These are phyloP conservation scores for Ophonus ardosiacus DNA, from an alignment of 2,888 invertebrate genomes.

Conservation along the genomic window DNA sequence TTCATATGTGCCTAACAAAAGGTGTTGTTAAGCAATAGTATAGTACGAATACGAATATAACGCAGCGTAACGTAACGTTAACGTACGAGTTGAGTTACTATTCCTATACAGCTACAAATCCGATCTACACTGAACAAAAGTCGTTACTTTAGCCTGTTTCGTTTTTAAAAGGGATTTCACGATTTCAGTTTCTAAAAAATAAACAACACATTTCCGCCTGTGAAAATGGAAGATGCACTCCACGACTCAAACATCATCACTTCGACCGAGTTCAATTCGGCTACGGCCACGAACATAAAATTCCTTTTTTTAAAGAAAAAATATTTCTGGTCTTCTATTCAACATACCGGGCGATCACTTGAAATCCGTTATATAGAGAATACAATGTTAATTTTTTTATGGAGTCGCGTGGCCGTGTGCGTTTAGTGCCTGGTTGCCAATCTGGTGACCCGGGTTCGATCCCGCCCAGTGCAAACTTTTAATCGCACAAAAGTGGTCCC, in stretches of 20 bases:
- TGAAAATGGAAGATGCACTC: conserved; percentile 47
- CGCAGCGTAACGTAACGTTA: too few species aligned
- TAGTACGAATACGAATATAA: conserved; percentile 3
- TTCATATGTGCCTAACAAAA: conserved; percentile 62
- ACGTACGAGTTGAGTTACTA: background rate
- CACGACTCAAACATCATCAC: background rate
- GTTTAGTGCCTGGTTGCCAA: too few species aligned
- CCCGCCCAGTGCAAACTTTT: too few species aligned
- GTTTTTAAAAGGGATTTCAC: conserved; percentile 55
- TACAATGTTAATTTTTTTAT: too few species aligned
- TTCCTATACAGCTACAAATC: conserved; percentile 34
- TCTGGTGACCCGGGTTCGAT: too few species aligned
- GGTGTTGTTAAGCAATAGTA: conserved; percentile 60
- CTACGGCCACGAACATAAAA: background rate
- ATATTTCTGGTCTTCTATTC: too few species aligned
- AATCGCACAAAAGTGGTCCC: too few species aligned
- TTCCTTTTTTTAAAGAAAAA: too few species aligned
- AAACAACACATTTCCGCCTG: conserved; percentile 46
- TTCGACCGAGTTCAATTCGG: background rate
- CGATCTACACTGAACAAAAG: conserved; percentile 56
- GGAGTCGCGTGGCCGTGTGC: too few species aligned
- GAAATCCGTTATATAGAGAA: too few species aligned
- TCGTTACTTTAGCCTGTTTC: conserved; percentile 55
- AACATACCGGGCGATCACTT: too few species aligned
- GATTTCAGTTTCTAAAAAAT: conserved; percentile 53